Conservation (phyloP, 2,888 invertebrate species). For the Biston betularia region DNA sequence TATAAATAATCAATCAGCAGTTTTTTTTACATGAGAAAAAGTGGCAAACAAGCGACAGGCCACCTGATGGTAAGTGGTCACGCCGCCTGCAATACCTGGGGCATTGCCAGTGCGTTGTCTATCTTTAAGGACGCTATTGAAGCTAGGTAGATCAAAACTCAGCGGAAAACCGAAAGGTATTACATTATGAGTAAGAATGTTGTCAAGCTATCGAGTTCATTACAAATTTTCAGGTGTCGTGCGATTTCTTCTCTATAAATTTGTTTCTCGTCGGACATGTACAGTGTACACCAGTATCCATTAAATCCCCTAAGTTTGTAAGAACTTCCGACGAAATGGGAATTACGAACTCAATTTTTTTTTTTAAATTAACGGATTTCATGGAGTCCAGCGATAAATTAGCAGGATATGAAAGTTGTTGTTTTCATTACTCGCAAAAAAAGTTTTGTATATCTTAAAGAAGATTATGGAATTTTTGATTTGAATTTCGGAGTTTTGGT, state of each 20-base stretch:
- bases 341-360: constrained; percentile 49
- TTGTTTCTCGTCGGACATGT: neutral
- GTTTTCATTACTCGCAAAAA: constrained; percentile 22
- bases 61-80: too few relatives aligned
- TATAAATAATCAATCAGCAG: too few relatives aligned
- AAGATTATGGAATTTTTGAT: constrained; percentile 11
- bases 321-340: constrained; percentile 48
- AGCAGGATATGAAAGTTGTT: constrained; percentile 31
- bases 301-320: constrained; percentile 52
- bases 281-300: constrained; percentile 46
- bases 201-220: too few relatives aligned
- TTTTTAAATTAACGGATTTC: constrained; percentile 41
- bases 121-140: too few relatives aligned
- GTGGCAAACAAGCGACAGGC: too few relatives aligned
- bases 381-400: constrained; percentile 32
- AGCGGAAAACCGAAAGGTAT: too few relatives aligned
- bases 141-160: too few relatives aligned
- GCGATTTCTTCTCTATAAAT: constrained; percentile 10
- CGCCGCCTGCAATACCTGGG: too few relatives aligned
- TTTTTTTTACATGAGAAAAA: too few relatives aligned
- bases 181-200: too few relatives aligned
- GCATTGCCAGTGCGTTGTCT: too few relatives aligned
- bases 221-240: neutral
- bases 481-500: neutral
- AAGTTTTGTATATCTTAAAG: constrained; percentile 21